Evolutionary conservation across 2,797 vertebrate genomes (phyloP).

Genomic region (Myotis planiceps): DNA sequence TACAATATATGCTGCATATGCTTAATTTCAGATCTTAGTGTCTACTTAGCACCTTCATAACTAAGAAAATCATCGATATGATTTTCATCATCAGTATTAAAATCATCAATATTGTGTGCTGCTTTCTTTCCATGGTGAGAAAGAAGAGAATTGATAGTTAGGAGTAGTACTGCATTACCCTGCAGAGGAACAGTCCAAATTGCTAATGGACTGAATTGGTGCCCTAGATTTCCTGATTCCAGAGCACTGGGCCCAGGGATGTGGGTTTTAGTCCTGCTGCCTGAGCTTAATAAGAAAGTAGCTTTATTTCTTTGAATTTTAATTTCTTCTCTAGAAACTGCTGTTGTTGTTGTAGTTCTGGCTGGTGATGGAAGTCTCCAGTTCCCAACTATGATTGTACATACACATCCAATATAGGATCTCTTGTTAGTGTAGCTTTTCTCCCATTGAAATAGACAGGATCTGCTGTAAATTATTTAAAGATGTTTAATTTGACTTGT

Average conservation of each 20-base stretch:
- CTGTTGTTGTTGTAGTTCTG: not conserved
- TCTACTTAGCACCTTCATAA: not conserved
- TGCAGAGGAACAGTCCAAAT: not conserved
- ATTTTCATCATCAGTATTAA: no score
- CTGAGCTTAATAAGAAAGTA: not conserved
- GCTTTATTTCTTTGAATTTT: not conserved
- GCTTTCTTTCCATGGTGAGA: not conserved
- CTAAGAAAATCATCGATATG: not conserved
- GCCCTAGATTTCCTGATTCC: not conserved
- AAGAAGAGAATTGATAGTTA: not conserved
- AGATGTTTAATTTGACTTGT: not conserved
- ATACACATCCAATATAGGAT: fast-evolving
- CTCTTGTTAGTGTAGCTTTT: not conserved
- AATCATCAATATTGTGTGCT: not conserved
- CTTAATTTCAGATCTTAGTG: not conserved
- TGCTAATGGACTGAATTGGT: not conserved
- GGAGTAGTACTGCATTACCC: not conserved
- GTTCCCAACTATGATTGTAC: not conserved
- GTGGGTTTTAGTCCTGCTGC: not conserved
- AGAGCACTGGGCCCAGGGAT: not conserved
- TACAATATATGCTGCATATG: not conserved
- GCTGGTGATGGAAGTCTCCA: not conserved
- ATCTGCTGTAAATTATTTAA: not conserved
- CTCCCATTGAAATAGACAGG: not conserved
- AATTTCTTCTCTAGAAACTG: not conserved